A percentile compares a stretch with the other conserved stretches of the same genome.
Evolutionary conservation across 2,888 invertebrate genomes (phyloP).

Genomic region (Blastobasis lacticolella): DNA sequence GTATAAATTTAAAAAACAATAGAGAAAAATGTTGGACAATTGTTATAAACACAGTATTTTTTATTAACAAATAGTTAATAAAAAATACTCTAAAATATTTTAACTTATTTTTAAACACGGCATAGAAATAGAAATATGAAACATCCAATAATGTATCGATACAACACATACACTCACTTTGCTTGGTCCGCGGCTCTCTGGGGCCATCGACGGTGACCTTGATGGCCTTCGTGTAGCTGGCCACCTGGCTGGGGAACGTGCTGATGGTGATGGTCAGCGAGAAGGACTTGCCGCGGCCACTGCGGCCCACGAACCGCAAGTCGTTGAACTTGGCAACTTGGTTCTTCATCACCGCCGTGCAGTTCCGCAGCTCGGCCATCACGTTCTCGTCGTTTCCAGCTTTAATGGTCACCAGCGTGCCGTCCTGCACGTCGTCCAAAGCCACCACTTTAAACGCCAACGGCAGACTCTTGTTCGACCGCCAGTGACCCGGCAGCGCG

Average conservation of each 20-base stretch:
- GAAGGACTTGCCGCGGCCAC: constrained; percentile 97
- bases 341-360: constrained; percentile 96
- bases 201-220: constrained; percentile 99
- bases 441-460: constrained; percentile 97
- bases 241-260: constrained; percentile 84
- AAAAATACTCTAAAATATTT: too few relatives aligned
- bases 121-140: not conserved
- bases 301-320: constrained; percentile 96
- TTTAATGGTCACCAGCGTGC: constrained; percentile 92
- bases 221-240: constrained; percentile 96
- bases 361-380: constrained; percentile 95
- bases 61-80: too few relatives aligned
- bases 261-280: constrained; percentile 95
- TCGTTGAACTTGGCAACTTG: constrained; percentile 99
- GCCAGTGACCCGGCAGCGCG: constrained; percentile 95
- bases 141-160: not conserved
- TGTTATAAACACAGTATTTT: too few relatives aligned
- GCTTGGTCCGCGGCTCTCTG: constrained; percentile 96
- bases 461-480: constrained; percentile 97
- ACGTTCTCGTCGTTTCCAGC: constrained; percentile 99
- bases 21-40: too few relatives aligned
- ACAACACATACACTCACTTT: constrained; percentile 82
- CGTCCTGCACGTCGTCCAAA: constrained; percentile 94
- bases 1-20: too few relatives aligned
- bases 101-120: not conserved